Evolutionary conservation across 2,113 vertebrate genomes (phyloP).

Genomic region (Montifringilla adamsi): DNA sequence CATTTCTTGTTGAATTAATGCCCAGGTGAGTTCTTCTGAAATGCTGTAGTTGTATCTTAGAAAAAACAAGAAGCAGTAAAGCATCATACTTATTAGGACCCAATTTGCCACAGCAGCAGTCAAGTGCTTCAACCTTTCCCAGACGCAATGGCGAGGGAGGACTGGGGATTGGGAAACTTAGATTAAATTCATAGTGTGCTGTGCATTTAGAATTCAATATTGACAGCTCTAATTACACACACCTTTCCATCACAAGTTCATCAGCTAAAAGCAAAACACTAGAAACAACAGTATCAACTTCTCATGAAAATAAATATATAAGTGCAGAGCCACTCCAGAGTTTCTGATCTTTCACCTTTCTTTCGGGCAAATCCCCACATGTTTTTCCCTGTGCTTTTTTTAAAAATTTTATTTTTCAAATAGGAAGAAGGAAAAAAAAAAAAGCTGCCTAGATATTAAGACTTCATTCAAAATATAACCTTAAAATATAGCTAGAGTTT

Average conservation of each 20-base stretch:
- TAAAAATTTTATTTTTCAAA: not conserved
- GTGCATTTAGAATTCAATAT: slow-evolving; percentile 68
- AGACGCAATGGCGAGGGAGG: slow-evolving; percentile 60
- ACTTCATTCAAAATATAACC: not conserved
- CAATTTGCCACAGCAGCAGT: slow-evolving; percentile 79
- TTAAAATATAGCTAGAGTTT: not conserved
- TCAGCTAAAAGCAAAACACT: slow-evolving; percentile 60
- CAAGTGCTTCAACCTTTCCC: slow-evolving; percentile 75
- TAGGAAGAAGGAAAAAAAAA: not conserved
- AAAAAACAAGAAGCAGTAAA: slow-evolving; percentile 78
- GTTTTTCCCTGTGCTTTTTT: not conserved
- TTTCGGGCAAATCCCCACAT: not conserved
- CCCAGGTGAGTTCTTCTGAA: slow-evolving; percentile 75
- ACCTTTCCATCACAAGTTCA: slow-evolving; percentile 69
- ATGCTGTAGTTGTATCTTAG: slow-evolving; percentile 70
- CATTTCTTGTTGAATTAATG: slow-evolving; percentile 74
- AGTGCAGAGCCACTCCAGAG: not conserved
- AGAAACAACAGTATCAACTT: slow-evolving; percentile 44
- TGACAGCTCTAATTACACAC: slow-evolving; percentile 75
- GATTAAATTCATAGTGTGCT: slow-evolving; percentile 75
- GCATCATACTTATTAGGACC: slow-evolving; percentile 78
- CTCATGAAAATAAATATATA: not conserved
- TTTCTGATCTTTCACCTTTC: not conserved
- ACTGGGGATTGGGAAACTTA: slow-evolving; percentile 67
- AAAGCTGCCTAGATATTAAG: not conserved